Conservation (phyloP, 2,888 invertebrate species). For the Lepas anatifera region DNA sequence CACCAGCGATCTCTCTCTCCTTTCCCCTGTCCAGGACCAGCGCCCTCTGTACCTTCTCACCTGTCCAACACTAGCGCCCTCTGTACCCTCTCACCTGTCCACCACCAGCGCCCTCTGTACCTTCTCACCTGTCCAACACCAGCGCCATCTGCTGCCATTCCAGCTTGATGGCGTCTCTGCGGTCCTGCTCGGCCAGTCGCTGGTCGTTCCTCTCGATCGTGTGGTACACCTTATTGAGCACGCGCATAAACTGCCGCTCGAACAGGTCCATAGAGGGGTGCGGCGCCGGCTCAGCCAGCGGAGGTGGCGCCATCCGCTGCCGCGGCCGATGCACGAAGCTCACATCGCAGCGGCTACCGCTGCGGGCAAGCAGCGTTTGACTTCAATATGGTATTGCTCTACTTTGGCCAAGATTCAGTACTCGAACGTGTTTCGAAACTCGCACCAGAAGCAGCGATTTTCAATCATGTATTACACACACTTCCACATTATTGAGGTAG, state of each 20-base stretch:
- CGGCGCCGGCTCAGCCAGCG: conserved; percentile 1
- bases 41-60: too few species aligned
- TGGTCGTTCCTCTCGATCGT: conserved; percentile 41
- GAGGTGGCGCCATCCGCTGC: background rate
- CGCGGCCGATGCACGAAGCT: background rate
- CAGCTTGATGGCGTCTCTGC: conserved; percentile 39
- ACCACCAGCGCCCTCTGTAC: too few species aligned
- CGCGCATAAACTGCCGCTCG: conserved; percentile 39
- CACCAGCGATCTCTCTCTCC: too few species aligned
- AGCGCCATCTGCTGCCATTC: conserved; percentile 44
- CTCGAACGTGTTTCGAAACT: too few species aligned
- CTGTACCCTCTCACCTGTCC: too few species aligned
- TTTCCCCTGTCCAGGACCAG: too few species aligned
- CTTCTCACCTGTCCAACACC: conserved; percentile 39
- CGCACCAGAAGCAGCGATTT: too few species aligned
- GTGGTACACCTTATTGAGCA: conserved; percentile 40
- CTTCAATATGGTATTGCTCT: too few species aligned
- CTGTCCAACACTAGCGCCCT: too few species aligned
- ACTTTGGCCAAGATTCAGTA: too few species aligned
- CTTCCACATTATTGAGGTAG: too few species aligned
- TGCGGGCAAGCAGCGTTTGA: background rate
- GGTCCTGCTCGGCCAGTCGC: conserved; percentile 40
- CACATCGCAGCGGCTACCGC: background rate
- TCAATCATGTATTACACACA: too few species aligned
- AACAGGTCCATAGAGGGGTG: conserved; percentile 27